Base-by-base conservation (phyloP, 2,797 vertebrate species). In the Benthosema pterotum region DNA sequence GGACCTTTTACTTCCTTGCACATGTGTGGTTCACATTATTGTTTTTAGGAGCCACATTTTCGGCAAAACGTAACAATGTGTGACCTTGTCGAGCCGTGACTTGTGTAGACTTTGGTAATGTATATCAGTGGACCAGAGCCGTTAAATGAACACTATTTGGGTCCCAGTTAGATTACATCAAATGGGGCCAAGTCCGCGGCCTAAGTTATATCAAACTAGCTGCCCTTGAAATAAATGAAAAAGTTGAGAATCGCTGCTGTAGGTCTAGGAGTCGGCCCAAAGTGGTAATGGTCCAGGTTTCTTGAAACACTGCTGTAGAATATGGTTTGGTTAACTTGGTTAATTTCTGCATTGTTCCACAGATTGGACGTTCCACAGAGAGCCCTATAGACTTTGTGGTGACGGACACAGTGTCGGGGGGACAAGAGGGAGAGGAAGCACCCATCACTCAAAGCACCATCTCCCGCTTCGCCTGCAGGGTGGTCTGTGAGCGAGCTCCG, bases 391-490 rank as follows among this genome's bases (percentile, higher is more conserved):
- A 99, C 90, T 99, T 97, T 80, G 97, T 99, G 58, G 98, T 99
- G 55, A 99, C 97, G 2, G 98, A 99, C 83, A 99, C 97, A 0
- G 78, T 99, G 83, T 98, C 96, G 11, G 97, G 97, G 61, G 91
- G 92, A 61, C 95, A 94, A 75, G 95, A 94, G 32, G 92, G 91
- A 0, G 98, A 99, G 6, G 97, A 99, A 66, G 87, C 94, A 0
- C 97, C 96, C 70, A 96, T 99, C 72, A 99, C 96, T 0, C 98
- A 99, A 80, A 99, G 98, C 90, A 99, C 98, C 82, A 99, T 99
- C 74, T 99, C 98, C 55, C 94, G 98, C 47, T 99, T 99, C 22
- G 97, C 98, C 3, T 99, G 98, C 87, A 91, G 98, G 53, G 95
- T 99, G 5, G 96, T 99, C 74, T 99, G 98, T 12, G 96, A 99